phyloP scores from a whole-genome alignment of 2,888 invertebrate genomes.

The Tipula vernalis region DNA sequence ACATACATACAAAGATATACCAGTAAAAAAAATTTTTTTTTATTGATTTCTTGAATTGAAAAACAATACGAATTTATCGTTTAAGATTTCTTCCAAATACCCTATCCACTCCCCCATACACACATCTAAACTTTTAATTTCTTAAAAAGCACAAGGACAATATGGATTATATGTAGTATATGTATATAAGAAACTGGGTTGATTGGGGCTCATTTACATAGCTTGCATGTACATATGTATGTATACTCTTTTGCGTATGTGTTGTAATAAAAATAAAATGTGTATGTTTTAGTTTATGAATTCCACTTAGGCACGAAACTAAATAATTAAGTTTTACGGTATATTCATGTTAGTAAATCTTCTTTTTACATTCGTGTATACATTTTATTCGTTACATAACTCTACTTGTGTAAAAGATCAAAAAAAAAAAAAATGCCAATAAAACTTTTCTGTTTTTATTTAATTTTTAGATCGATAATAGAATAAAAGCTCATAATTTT shows the following conservation, averaged over 20 bases:
- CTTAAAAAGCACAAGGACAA: not conserved
- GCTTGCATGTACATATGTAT: not conserved
- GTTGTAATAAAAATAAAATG: not conserved
- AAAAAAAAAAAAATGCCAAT: not conserved
- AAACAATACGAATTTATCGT: not conserved
- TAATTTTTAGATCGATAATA: too few relatives aligned
- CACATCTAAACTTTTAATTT: not conserved
- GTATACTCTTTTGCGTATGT: not conserved
- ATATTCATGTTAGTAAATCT: not conserved
- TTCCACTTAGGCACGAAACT: not conserved
- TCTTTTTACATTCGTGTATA: not conserved
- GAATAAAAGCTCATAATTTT: too few relatives aligned
- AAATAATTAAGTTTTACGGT: not conserved
- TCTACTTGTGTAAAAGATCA: too few relatives aligned
- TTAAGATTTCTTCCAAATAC: not conserved
- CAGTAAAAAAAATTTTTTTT: not conserved
- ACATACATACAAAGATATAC: not conserved
- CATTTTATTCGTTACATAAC: not conserved
- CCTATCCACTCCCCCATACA: not conserved
- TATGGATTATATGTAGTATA: not conserved
- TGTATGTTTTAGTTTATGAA: not conserved
- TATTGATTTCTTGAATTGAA: not conserved
- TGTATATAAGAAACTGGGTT: not conserved
- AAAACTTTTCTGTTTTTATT: too few relatives aligned
- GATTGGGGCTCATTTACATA: not conserved